Percentiles rank a stretch among this genome's conserved stretches.
Evolutionary conservation across 2,888 invertebrate species (phyloP).

Genomic region (Copidosoma aretas): DNA sequence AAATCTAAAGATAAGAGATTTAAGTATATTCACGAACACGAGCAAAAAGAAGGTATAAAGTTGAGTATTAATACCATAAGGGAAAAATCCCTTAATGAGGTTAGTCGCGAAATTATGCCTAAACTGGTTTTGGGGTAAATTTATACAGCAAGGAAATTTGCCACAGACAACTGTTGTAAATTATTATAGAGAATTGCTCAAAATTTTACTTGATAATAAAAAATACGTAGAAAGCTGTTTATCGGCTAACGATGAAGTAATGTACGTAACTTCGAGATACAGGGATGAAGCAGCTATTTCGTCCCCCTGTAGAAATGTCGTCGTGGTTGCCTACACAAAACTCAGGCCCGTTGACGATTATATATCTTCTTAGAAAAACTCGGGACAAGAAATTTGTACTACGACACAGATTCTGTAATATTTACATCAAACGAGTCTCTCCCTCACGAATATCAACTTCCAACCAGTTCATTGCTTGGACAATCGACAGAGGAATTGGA

Average conservation of each 20-base stretch:
- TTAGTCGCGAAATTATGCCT: background rate
- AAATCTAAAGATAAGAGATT: slow-evolving; percentile 11
- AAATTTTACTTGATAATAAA: too few species aligned
- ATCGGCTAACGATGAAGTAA: background rate
- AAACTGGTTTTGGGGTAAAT: background rate
- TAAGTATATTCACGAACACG: slow-evolving; percentile 5
- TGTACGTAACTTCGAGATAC: background rate
- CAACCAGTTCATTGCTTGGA: background rate
- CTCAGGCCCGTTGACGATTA: too few species aligned
- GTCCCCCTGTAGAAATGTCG: background rate
- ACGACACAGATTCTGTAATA: too few species aligned
- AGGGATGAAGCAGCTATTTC: background rate
- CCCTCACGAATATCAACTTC: too few species aligned
- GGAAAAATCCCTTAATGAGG: background rate
- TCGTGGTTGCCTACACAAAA: too few species aligned
- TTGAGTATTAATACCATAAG: background rate
- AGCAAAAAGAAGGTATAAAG: background rate
- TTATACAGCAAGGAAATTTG: background rate
- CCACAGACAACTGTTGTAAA: too few species aligned
- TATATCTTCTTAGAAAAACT: too few species aligned
- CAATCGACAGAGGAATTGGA: background rate
- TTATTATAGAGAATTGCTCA: too few species aligned
- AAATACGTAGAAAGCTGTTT: background rate
- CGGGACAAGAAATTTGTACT: too few species aligned
- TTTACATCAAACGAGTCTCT: too few species aligned